Evolutionary conservation across 2,888 invertebrate genomes (phyloP), one percentile per base, ranked within the genome.

Genomic region (Sarcophaga caerulescens): DNA sequence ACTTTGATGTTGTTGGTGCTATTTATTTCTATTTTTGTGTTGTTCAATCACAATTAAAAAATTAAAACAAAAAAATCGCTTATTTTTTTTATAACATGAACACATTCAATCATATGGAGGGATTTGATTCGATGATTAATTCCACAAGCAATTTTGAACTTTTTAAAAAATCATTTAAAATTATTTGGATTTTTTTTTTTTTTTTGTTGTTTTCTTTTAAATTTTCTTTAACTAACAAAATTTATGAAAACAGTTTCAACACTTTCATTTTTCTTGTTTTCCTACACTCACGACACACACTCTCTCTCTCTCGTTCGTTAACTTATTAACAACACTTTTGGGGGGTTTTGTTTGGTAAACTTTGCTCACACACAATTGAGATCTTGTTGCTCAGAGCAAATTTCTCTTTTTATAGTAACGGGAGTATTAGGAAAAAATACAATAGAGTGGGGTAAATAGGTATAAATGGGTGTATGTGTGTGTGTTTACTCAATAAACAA

Each of bases 261-360:
- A 84, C 84, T 80, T 84, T 76, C 82, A 82, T 82, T 82, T 82
- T 82, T 82, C 21, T 68, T 73, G 70, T 73, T 82, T 81, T 60
- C 59, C 73, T 25, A 14, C 17, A 66, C 19, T 10, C 63, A 3
- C 19, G 23, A 45, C 19, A 19, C n/a, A n/a, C n/a, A n/a, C n/a
- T n/a, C 10, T 65, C 23, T 57, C 45, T 59, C 57, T 70, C 17
- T 63, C 4, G 14, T 17, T 17, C 17, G 25, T 21, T 35, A 35
- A 35, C 35, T 1, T 35, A 35, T 47, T 47, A 11, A 52, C 52
- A 14, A 52, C 14, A 14, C 52, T 52, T 17, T 14, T 52, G 52
- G 52, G 52, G 35, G 45, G 63, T 44, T 47, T 11, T 52, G 59
- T 45, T 76, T 68, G n/a, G 10, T 68, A 68, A 68, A 69, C 23